A percentile compares a stretch with the other conserved stretches of the same genome.
Conservation (phyloP, 2,888 invertebrate genomes). For the Lamellibrachia columna region DNA sequence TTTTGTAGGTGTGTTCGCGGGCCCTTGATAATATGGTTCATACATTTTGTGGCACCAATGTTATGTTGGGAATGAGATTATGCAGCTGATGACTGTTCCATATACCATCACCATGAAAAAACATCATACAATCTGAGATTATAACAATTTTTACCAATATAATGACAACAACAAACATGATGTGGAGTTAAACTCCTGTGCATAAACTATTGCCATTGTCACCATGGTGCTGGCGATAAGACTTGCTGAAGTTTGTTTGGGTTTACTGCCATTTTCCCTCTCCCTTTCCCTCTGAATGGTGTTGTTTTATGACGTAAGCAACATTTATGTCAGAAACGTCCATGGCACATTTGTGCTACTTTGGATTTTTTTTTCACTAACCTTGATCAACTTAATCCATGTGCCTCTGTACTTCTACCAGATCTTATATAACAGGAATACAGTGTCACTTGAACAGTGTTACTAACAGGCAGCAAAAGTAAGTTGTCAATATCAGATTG, state of each 20-base stretch:
- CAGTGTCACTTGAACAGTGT: background rate
- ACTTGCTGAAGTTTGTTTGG: background rate
- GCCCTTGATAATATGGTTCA: too few species aligned
- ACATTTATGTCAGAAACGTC: background rate
- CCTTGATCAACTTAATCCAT: too few species aligned
- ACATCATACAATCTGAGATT: background rate
- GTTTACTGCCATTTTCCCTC: background rate
- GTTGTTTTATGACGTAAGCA: background rate
- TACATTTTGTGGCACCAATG: too few species aligned
- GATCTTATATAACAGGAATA: background rate
- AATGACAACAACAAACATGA: background rate
- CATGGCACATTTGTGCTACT: background rate
- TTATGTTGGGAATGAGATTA: too few species aligned
- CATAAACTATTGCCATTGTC: background rate
- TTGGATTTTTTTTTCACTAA: too few species aligned
- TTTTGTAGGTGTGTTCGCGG: too few species aligned
- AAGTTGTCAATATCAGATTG: background rate
- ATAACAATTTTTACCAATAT: background rate
- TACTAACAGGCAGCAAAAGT: background rate
- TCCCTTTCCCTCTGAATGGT: background rate
- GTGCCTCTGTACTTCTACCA: background rate
- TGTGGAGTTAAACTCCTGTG: background rate
- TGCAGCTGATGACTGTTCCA: too few species aligned
- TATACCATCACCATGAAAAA: background rate
- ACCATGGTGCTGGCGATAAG: background rate